Base-by-base conservation (phyloP, 1,140 invertebrate species). In the Drosophila dunni region DNA sequence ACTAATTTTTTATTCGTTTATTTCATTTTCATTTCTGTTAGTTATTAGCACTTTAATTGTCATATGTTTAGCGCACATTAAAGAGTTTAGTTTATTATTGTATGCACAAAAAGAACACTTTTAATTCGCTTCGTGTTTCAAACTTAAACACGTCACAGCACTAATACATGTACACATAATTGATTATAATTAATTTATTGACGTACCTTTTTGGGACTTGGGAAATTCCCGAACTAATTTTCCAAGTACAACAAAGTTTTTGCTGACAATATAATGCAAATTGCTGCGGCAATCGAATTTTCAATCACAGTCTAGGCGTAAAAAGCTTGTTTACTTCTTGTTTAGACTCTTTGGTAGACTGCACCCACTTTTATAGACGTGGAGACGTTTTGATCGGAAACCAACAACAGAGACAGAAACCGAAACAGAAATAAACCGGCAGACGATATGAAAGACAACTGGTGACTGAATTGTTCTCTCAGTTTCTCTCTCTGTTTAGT, bases 1-100 rank as follows among this genome's bases (percentile, higher is more conserved):
- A 38, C 46, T 40, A 40, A 20, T 53, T 20, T 36, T 46, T 7
- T 54, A 60, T 67, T 45, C 45, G 24, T 48, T 24, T n/a, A 42
- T 64, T 44, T 68, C 17, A 34, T 11, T 42, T 60, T 20, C 29
- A 48, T 54, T 20, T 40, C 17, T 40, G 5, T 11, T 60, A n/a
- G 66, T 81, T 74, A 74, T 85, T 86, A 79, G 36, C 70, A 79
- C 81, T 81, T 78, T 75, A 75, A 81, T 75, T 69, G 75, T 78
- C 63, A 53, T 48, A 73, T 60, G 66, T 67, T 84, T 78, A 79
- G 78, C 80, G 79, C 45, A 53, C 15, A 69, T 75, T 81, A 24
- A 50, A 64, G 38, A 58, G 53, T 24, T 62, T 24, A 9, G 29
- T 54, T 54, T 63, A 13, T 7, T 9, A 44, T 51, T 13, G 36